Conservation (phyloP, 2,113 vertebrate genomes). For the Amia ocellicauda region DNA sequence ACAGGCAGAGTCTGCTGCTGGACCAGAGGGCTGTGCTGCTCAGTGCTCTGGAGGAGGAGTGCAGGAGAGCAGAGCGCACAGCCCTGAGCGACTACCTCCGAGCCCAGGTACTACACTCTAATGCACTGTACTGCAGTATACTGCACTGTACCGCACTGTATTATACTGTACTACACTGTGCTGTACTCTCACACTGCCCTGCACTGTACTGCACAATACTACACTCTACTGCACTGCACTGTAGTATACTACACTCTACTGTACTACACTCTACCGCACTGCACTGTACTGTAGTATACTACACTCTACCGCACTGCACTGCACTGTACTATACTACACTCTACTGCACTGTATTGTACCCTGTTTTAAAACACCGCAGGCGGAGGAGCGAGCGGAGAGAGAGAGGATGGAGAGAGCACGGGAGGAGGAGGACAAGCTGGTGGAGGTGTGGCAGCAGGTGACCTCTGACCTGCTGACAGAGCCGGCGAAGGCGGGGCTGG, state of each 20-base stretch:
- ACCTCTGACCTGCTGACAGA: slow-evolving; percentile 70
- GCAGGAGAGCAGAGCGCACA: slow-evolving; percentile 41
- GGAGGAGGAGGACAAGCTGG: slow-evolving; percentile 45
- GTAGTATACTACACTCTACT: slow-evolving; percentile 5
- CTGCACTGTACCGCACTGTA: neutral
- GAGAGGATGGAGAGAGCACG: slow-evolving; percentile 36
- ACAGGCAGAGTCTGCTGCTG: slow-evolving; percentile 46
- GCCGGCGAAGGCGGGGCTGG: slow-evolving; percentile 40
- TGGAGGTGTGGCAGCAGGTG: slow-evolving; percentile 55
- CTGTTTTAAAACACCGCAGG: slow-evolving; percentile 40
- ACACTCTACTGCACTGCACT: neutral
- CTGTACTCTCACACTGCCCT: neutral
- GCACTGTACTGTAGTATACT: slow-evolving; percentile 1
- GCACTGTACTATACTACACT: neutral
- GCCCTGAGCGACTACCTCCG: slow-evolving; percentile 57
- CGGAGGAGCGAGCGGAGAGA: slow-evolving; percentile 44
- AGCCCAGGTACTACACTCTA: slow-evolving; percentile 51
- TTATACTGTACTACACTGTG: neutral
- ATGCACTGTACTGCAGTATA: neutral
- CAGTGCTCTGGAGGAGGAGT: slow-evolving; percentile 46
- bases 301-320: neutral
- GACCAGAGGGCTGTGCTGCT: slow-evolving; percentile 43
- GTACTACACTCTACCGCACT: neutral
- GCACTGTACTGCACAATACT: slow-evolving; percentile 2
- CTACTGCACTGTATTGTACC: neutral